phyloP scores from a whole-genome alignment of 2,797 vertebrate genomes.

The Macrochelys suwanniensis region DNA sequence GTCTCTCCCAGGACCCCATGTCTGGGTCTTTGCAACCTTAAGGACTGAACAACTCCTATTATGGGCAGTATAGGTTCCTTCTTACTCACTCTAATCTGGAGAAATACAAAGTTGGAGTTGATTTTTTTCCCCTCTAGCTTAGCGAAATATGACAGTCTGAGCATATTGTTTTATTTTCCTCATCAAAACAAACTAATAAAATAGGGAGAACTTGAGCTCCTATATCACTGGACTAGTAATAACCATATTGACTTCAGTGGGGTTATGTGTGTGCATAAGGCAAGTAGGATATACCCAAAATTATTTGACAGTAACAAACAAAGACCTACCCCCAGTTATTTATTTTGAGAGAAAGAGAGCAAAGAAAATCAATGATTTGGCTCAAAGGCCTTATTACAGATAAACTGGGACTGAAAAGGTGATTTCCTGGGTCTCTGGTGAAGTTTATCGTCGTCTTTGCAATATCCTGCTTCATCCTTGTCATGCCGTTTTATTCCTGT shows the following conservation, averaged over 20 bases:
- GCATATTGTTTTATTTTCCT: background rate
- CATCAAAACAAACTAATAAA: background rate
- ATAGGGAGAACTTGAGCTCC: background rate
- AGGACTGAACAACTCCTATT: slow-evolving; percentile 36
- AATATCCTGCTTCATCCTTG: background rate
- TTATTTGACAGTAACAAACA: fast-evolving
- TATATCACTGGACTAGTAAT: background rate
- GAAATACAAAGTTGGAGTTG: slow-evolving; percentile 28
- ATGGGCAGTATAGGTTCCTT: slow-evolving; percentile 4
- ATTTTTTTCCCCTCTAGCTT: background rate
- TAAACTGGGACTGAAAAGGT: background rate
- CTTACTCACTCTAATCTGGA: slow-evolving; percentile 7
- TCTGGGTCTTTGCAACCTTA: slow-evolving; percentile 49
- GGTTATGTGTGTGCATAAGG: background rate
- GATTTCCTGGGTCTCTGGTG: background rate
- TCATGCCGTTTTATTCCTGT: background rate
- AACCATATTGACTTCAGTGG: background rate
- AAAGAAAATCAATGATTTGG: background rate
- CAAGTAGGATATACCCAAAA: background rate
- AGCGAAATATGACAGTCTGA: background rate
- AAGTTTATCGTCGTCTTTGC: background rate
- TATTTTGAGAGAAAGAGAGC: background rate
- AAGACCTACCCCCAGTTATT: background rate
- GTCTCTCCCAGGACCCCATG: slow-evolving; percentile 37
- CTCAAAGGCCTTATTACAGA: background rate